Evolutionary conservation across 2,797 vertebrate genomes (phyloP), one percentile per base, ranked within the genome.

Genomic region (Amphiprion clarkii): DNA sequence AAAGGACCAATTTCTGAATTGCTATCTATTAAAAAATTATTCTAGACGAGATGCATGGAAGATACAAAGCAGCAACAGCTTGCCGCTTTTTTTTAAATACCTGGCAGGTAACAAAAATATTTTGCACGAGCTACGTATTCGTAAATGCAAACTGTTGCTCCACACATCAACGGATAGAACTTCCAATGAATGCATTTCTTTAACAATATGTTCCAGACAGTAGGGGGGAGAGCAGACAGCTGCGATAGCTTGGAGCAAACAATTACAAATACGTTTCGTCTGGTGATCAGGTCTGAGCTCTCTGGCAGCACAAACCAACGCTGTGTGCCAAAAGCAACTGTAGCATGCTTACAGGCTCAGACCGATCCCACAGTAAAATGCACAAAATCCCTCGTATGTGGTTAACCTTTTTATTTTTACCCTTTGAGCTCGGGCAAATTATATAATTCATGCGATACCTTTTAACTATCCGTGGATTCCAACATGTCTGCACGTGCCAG

Each of bases 381-480:
- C 27, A n/a, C 13, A 48, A 59, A 64, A 54, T 29, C 19, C 57
- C 36, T 73, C n/a, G 46, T 23, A 14, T 76, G 61, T 42, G 53
- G 33, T 74, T 70, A 62, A 79, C 51, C 49, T 63, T 62, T 74
- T 71, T 55, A 54, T 65, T 71, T 63, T 70, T 25, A 19, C 27
- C 31, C 29, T 74, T 19, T 59, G 54, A 69, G 52, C 16, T 13
- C 8, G 52, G 17, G 49, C 36, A 55, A 75, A 86, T 76, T 36
- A 59, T 53, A 61, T 71, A 58, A 71, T 81, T 67, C 21, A 56
- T 53, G 40, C n/a, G 70, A 40, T 81, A 65, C 49, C 63, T 76
- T 76, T 78, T 79, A 44, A 53, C 55, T 29, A 69, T 79, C 23
- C 19, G 65, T 60, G 64, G 44, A 75, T 80, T 78, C 52, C 5